phyloP scores from a whole-genome alignment of 2,888 invertebrate species.

The Galerucella nymphaeae region DNA sequence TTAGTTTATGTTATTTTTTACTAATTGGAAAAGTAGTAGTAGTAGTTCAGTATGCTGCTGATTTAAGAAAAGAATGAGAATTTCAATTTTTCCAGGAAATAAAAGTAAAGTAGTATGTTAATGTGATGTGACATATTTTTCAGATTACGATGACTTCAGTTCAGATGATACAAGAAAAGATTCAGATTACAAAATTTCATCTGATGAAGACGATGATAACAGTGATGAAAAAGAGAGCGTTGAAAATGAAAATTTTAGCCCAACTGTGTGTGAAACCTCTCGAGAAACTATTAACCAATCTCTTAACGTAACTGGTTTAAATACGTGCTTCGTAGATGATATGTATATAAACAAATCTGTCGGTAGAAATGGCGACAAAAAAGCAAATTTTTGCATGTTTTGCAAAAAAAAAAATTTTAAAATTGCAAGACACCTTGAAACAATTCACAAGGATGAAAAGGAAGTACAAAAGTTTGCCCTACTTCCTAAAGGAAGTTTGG shows the following conservation, averaged over 20 bases:
- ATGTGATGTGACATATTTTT: constrained; percentile 1
- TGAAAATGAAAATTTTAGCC: constrained; percentile 2
- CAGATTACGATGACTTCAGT: neutral
- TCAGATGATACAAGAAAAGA: neutral
- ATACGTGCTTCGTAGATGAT: neutral
- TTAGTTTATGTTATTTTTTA: neutral
- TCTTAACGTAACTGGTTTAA: neutral
- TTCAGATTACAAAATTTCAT: neutral
- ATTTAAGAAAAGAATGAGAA: neutral
- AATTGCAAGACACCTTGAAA: constrained; percentile 25
- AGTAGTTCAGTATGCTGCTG: neutral
- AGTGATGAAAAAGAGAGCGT: constrained; percentile 1
- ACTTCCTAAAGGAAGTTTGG: constrained; percentile 15
- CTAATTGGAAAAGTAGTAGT: neutral
- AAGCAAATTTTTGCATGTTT: constrained; percentile 28
- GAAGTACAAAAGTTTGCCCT: constrained; percentile 26
- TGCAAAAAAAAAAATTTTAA: constrained; percentile 28
- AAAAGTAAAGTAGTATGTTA: neutral
- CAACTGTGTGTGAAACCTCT: constrained; percentile 2
- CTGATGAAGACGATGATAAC: constrained; percentile 2
- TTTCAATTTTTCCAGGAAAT: neutral
- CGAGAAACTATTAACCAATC: constrained; percentile 2
- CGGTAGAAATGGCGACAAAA: constrained; percentile 23
- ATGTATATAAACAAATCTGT: neutral
- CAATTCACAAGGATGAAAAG: constrained; percentile 15